Conservation (phyloP, 2,113 vertebrate genomes). For the Indri indri region DNA sequence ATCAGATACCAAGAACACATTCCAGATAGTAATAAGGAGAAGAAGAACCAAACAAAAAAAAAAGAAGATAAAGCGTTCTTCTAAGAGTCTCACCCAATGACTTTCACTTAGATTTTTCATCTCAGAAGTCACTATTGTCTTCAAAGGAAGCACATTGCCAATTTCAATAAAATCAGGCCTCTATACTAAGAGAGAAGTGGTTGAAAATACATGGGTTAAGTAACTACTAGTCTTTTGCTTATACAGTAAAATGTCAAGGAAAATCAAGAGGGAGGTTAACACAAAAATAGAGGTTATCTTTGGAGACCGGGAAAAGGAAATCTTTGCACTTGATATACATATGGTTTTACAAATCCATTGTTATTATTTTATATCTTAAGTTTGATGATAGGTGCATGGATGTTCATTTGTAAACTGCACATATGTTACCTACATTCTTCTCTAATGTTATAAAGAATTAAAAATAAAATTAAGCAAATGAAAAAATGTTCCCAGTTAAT, state of each 20-base stretch:
- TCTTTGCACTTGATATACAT: not conserved
- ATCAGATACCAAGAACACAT: not conserved
- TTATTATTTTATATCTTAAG: not conserved
- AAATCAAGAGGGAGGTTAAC: not conserved
- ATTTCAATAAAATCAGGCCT: not conserved
- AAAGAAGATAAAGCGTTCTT: not conserved
- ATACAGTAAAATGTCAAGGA: not conserved
- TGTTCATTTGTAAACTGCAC: not conserved
- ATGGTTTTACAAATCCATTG: not conserved
- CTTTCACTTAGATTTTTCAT: not conserved
- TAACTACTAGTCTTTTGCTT: not conserved
- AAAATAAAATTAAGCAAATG: not conserved
- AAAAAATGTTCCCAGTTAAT: not conserved
- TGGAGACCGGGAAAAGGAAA: not conserved
- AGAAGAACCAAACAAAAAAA: not conserved
- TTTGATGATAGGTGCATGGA: not conserved
- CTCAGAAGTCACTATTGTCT: not conserved
- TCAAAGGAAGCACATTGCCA: not conserved
- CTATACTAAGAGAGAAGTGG: not conserved
- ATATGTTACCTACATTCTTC: too few relatives aligned
- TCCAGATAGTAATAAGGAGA: not conserved
- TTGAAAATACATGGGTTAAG: not conserved
- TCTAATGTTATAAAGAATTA: not conserved
- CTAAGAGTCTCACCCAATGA: not conserved
- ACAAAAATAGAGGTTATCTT: not conserved